Evolutionary conservation across 2,888 invertebrate genomes (phyloP), one percentile per base, ranked within the genome.

Genomic region (Machimus rusticus): DNA sequence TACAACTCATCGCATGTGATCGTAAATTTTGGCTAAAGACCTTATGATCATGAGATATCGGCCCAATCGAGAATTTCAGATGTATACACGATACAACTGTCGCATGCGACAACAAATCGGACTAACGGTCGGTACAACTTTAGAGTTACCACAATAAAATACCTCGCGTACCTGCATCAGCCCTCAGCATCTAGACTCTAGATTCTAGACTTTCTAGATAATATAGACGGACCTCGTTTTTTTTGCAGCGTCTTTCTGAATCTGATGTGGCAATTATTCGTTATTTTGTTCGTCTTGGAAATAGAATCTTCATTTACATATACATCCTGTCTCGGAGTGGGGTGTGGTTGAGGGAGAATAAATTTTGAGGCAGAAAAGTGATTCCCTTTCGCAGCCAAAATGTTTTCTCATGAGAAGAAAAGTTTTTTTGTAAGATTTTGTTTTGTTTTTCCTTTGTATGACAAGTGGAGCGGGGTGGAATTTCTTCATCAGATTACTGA

Each of bases 381-480:
- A 85, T 74, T 66, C 14, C 66, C 66, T 85, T 74, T 46, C 39
- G 31, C 39, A 85, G 31, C 74, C 74, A 85, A 85, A 84, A 85
- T 46, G 43, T 74, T 74, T 46, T 74, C 39, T 74, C 74, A 85
- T 85, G 74, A 43, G 46, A 85, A 74, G 31, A 43, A 85, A 74
- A 12, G 46, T 16, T 23, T 43, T 43, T 57, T 74, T 85, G 74
- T 74, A 74, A 43, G 74, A 85, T 31, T n/a, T n/a, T 85, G 43
- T 39, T 85, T 74, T 85, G 74, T 85, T 46, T 74, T n/a, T 74
- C 23, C 12, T 85, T 84, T 85, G 31, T n/a, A 85, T 74, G 85
- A 85, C 85, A 85, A 85, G 85, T 85, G 74, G 85, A 85, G 2
- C 46, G 46, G 46, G 74, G 85, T 74, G 74, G 85, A 85, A 85